These are phyloP conservation scores for Acromyrmex echinatior DNA, from an alignment of 1,140 invertebrate genomes.

Conservation along the genomic window DNA sequence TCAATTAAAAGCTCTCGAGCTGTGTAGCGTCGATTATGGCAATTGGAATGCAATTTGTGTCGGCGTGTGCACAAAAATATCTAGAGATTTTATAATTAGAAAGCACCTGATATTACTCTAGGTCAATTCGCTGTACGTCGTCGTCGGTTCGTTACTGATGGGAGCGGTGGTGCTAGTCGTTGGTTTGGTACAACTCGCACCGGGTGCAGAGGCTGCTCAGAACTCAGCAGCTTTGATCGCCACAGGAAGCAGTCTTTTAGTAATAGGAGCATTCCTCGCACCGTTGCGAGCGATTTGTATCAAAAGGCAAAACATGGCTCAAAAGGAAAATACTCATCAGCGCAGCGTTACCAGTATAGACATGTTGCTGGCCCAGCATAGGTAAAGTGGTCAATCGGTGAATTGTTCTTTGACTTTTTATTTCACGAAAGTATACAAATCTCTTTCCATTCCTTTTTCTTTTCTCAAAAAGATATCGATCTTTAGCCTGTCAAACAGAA, in stretches of 20 bases:
- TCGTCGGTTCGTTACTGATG: slow-evolving; percentile 91
- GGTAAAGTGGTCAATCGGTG: slow-evolving; percentile 68
- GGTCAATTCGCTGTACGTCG: slow-evolving; percentile 91
- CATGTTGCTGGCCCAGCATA: slow-evolving; percentile 83
- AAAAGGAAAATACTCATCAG: slow-evolving; percentile 84
- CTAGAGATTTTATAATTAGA: too few species aligned
- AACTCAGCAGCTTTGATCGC: slow-evolving; percentile 91
- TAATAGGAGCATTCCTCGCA: slow-evolving; percentile 79
- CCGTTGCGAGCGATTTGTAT: slow-evolving; percentile 83
- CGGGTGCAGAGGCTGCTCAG: slow-evolving; percentile 92
- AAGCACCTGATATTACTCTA: slow-evolving; percentile 74
- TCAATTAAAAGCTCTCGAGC: too few species aligned
- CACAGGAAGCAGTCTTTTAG: slow-evolving; percentile 88
- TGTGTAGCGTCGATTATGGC: too few species aligned
- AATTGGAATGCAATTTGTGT: too few species aligned
- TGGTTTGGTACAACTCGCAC: slow-evolving; percentile 92
- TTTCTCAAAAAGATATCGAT: neutral
- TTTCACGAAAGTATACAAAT: neutral
- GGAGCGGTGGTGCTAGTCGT: slow-evolving; percentile 92
- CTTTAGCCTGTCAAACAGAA: neutral
- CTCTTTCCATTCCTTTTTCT: neutral
- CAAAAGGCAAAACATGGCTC: slow-evolving; percentile 79
- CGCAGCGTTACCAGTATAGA: slow-evolving; percentile 85
- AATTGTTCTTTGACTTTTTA: neutral
- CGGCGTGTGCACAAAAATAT: too few species aligned